Evolutionary conservation across 2,797 vertebrate genomes (phyloP).

Genomic region (Ctenopoma multispine): DNA sequence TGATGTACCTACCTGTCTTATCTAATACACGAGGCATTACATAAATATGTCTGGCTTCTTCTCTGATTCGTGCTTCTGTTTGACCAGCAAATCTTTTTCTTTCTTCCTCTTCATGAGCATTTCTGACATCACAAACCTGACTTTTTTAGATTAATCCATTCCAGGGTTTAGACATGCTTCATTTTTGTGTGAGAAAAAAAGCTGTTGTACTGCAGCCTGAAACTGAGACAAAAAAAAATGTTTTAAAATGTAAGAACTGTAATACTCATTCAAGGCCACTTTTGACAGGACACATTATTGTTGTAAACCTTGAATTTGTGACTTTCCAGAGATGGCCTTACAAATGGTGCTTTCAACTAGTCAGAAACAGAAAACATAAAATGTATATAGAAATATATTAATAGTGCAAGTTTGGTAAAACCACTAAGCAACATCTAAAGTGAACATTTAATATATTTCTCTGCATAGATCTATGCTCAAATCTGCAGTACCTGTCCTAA

Average conservation of each 20-base stretch:
- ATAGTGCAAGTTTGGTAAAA: not conserved
- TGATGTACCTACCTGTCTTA: not conserved
- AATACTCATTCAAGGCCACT: not conserved
- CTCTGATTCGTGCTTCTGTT: not conserved
- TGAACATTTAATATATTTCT: too few species aligned
- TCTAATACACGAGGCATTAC: not conserved
- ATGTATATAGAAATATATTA: not conserved
- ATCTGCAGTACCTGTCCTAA: not conserved
- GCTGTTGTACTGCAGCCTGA: not conserved
- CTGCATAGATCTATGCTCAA: not conserved
- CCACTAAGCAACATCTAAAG: too few species aligned
- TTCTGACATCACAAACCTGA: conserved; percentile 2
- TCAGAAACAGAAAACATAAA: conserved; percentile 3
- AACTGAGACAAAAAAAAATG: not conserved
- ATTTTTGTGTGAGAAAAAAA: not conserved
- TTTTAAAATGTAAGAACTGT: not conserved
- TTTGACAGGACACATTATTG: conserved; percentile 15
- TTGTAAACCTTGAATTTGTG: conserved; percentile 11
- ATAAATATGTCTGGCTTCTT: not conserved
- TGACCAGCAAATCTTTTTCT: conserved; percentile 1
- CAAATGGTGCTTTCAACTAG: conserved; percentile 13
- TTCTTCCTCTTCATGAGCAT: not conserved
- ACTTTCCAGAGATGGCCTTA: conserved; percentile 1
- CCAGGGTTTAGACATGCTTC: not conserved
- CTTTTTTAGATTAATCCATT: not conserved